A percentile compares a stretch with the other conserved stretches of the same genome.
These are phyloP conservation scores for Zoanthus solanderi DNA, from an alignment of 92 coral and sea anemone species.

Conservation along the genomic window DNA sequence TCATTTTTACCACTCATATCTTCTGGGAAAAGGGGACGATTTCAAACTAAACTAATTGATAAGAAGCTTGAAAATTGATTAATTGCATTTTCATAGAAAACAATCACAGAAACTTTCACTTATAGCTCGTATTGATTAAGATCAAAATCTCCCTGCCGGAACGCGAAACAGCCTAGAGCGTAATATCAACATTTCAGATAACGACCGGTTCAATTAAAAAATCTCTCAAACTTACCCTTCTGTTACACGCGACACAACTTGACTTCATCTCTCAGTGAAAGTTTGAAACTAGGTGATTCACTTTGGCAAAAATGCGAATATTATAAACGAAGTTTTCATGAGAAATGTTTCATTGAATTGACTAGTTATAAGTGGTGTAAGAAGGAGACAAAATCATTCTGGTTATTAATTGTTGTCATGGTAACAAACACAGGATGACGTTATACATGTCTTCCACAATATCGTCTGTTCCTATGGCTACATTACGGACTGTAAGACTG, in stretches of 20 bases:
- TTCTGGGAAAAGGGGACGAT: background rate
- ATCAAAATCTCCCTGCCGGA: background rate
- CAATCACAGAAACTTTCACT: background rate
- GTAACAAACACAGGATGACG: background rate
- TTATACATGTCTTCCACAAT: background rate
- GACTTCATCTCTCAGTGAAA: background rate
- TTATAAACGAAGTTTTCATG: background rate
- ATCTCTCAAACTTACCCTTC: slow-evolving; percentile 2
- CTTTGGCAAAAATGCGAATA: background rate
- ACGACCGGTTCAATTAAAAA: background rate
- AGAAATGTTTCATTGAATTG: background rate
- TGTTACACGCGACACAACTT: slow-evolving; percentile 7
- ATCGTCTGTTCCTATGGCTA: background rate
- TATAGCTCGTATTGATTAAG: background rate
- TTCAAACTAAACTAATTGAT: background rate
- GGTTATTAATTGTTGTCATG: background rate
- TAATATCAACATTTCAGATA: background rate
- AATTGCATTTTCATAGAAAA: background rate
- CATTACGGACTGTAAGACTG: background rate
- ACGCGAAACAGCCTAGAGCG: background rate
- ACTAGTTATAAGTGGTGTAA: background rate
- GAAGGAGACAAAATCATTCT: background rate
- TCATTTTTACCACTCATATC: too few relatives aligned
- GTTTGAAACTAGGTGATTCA: background rate
- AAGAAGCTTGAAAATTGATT: background rate